A percentile compares a stretch with the other conserved stretches of the same genome.
Evolutionary conservation across 2,797 vertebrate species (phyloP).

Genomic region (Vireo griseus): DNA sequence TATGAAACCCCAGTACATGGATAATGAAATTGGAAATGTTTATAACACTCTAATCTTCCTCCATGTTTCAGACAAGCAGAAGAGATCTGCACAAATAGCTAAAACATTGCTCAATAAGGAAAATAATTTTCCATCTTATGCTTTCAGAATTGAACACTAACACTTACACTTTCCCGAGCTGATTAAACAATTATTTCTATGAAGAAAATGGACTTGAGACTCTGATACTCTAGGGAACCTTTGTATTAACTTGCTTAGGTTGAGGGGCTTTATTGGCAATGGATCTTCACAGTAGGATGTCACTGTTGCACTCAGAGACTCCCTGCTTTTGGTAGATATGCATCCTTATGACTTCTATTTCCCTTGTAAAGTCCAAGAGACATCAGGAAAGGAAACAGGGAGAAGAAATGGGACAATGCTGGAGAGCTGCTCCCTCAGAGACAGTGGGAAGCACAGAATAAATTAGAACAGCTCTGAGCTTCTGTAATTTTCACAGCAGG

Average conservation of each 20-base stretch:
- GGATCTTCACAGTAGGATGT: background rate
- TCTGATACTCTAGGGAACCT: background rate
- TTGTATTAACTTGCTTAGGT: background rate
- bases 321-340: accelerated
- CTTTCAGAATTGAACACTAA: background rate
- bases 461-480: slow-evolving; percentile 8
- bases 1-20: background rate
- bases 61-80: background rate
- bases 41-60: background rate
- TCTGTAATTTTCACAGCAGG: slow-evolving; percentile 42
- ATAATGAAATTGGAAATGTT: background rate
- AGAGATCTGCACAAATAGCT: background rate
- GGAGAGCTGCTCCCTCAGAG: background rate
- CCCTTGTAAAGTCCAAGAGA: background rate
- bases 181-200: background rate
- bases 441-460: background rate
- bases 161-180: background rate
- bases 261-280: background rate
- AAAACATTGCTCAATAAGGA: background rate
- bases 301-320: background rate
- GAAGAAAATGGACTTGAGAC: background rate
- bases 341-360: background rate
- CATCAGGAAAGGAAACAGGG: background rate
- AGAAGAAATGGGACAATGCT: background rate
- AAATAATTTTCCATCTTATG: background rate